These are phyloP conservation scores for Andinoacara biseriatus DNA, from an alignment of 2,113 vertebrate species.

Conservation along the genomic window DNA sequence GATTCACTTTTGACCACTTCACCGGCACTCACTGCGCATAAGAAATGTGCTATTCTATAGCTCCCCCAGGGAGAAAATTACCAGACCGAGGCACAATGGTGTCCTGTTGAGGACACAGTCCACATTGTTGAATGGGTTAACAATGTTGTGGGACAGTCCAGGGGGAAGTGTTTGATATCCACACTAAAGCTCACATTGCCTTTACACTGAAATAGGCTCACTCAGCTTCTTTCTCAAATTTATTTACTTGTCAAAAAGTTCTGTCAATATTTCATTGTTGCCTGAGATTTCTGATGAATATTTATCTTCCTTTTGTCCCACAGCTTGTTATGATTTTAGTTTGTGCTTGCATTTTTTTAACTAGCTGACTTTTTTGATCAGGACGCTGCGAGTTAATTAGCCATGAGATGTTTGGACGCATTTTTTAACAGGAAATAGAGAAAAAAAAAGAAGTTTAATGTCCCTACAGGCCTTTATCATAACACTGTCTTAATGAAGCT, in stretches of 20 bases:
- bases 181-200: constrained; percentile 24
- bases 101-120: constrained; percentile 75
- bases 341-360: constrained; percentile 42
- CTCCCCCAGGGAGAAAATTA: constrained; percentile 64
- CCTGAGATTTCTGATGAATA: constrained; percentile 20
- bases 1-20: constrained; percentile 27
- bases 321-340: constrained; percentile 39
- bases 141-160: constrained; percentile 36
- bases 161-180: constrained; percentile 55
- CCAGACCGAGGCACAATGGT: constrained; percentile 66
- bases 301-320: constrained; percentile 38
- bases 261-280: constrained; percentile 27
- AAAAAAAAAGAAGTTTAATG: constrained; percentile 49
- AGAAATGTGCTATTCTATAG: constrained; percentile 73
- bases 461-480: constrained; percentile 54
- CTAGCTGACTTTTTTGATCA: constrained; percentile 49
- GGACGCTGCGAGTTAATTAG: constrained; percentile 59
- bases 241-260: constrained; percentile 1
- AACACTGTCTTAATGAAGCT: constrained; percentile 58
- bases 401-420: constrained; percentile 53
- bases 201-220: constrained; percentile 16
- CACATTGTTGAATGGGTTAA: constrained; percentile 69
- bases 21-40: constrained; percentile 44
- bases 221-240: not conserved
- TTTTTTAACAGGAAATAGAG: constrained; percentile 48